Evolutionary conservation across 2,888 invertebrate genomes (phyloP), one percentile per base, ranked within the genome.

Genomic region (Silvanus unidentatus): DNA sequence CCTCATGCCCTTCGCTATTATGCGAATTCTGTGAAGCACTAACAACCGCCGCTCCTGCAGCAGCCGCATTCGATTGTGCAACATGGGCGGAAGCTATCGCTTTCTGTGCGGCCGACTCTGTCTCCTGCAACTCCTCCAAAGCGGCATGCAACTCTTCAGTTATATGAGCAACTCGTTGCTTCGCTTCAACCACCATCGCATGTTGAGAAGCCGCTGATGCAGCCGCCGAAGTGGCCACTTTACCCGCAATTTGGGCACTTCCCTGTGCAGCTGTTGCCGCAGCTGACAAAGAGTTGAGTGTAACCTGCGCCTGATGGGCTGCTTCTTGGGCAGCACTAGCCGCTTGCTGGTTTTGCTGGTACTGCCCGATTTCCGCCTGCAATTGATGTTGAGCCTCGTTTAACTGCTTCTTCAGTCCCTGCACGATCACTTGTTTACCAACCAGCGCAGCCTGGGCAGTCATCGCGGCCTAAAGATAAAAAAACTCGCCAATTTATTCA

Each of bases 161-260:
- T 13, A 82, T 71, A 2, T 82, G 74, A 49, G 79, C 76, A n/a
- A 82, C 71, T 13, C 82, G 68, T 50, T 80, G 79, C 43, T 83
- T 76, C 0, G 86, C 83, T 9, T 82, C 80, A 2, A 82, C 80
- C 2, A 84, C 79, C 85, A 84, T 84, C 32, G 81, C 79, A 5
- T 82, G 84, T 58, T 86, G 86, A 0, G 84, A 81, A 0, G 84
- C 85, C 1, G 82, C 68, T 62, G 85, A 84, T 34, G 81, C 81
- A 0, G 81, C 78, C 0, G 85, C 80, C 55, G 82, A 84, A 0
- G 78, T 77, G 0, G 84, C 79, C 0, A 84, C 80, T 50, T 82
- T 81, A 48, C 79, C 77, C 0, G 85, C 82, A 58, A 84, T 82
- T 44, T 84, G 82, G 0, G 80, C 78, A 0, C 84, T 81, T 0